Percentiles rank a stretch among this genome's conserved stretches.
phyloP scores from a whole-genome alignment of 2,797 vertebrate species.

The Myiotriccus ornatus region DNA sequence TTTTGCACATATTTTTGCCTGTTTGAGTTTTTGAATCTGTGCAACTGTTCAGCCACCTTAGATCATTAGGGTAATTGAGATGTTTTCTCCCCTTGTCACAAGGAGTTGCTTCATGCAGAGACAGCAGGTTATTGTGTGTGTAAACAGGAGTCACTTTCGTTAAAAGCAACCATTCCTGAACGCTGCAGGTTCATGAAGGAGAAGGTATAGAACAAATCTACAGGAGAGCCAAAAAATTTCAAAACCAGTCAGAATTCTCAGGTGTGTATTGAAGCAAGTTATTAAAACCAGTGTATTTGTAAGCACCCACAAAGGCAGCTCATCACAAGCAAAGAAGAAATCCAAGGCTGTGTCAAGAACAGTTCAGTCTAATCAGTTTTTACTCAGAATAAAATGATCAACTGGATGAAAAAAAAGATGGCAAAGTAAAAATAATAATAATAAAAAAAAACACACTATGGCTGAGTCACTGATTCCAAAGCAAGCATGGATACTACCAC shows the following conservation, averaged over 20 bases:
- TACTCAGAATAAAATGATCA: not conserved
- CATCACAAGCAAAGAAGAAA: not conserved
- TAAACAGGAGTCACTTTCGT: not conserved
- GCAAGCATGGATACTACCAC: not conserved
- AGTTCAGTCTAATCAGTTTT: not conserved
- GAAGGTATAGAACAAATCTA: not conserved
- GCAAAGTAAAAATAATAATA: not conserved
- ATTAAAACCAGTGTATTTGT: not conserved
- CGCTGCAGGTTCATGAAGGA: not conserved
- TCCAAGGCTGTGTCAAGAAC: not conserved
- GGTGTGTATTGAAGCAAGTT: not conserved
- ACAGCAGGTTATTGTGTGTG: not conserved
- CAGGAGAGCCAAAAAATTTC: not conserved
- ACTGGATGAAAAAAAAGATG: not conserved
- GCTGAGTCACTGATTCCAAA: not conserved
- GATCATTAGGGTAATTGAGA: not conserved
- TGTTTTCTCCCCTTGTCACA: not conserved
- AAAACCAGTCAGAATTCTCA: not conserved
- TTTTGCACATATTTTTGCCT: not conserved
- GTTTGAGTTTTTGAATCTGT: not conserved
- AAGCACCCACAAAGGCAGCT: not conserved
- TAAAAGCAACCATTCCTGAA: not conserved
- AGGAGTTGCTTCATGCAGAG: not conserved
- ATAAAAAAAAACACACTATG: not conserved
- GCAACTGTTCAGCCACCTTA: not conserved